These are phyloP conservation scores for Planiliza haematocheilus DNA, from an alignment of 2,113 vertebrate species.

Conservation along the genomic window DNA sequence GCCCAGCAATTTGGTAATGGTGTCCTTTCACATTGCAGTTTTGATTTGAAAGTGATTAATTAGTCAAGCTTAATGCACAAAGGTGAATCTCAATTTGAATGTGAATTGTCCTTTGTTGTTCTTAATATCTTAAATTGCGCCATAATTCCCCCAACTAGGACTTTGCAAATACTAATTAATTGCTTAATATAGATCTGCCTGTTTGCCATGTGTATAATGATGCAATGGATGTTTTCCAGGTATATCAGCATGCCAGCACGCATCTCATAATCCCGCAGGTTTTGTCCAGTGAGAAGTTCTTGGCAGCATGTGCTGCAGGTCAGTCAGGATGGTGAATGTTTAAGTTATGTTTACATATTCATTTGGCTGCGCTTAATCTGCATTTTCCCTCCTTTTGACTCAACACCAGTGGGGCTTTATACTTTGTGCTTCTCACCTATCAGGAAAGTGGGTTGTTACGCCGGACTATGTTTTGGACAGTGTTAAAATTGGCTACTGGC, in stretches of 20 bases:
- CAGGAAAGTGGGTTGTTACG: conserved; percentile 97
- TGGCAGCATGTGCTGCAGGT: conserved; percentile 95
- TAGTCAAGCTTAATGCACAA: too few species aligned
- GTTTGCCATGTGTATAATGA: background rate
- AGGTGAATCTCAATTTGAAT: too few species aligned
- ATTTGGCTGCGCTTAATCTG: background rate
- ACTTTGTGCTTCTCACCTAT: conserved; percentile 8
- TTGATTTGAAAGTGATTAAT: too few species aligned
- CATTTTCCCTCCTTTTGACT: background rate
- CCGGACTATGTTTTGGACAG: conserved; percentile 94
- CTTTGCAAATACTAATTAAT: too few species aligned
- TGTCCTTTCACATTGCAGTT: too few species aligned
- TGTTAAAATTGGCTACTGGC: conserved; percentile 90
- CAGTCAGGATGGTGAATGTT: conserved; percentile 61
- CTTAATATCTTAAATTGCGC: too few species aligned
- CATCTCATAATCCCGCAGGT: conserved; percentile 90
- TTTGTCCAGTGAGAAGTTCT: conserved; percentile 92
- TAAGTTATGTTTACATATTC: background rate
- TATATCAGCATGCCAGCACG: conserved; percentile 87
- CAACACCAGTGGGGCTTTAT: background rate
- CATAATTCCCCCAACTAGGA: too few species aligned
- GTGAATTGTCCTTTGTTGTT: too few species aligned
- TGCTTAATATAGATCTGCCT: background rate
- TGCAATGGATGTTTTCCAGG: conserved; percentile 77
- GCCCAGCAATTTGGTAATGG: too few species aligned